These are phyloP conservation scores for Lacerta agilis DNA, from an alignment of 2,797 vertebrate genomes.

Conservation along the genomic window DNA sequence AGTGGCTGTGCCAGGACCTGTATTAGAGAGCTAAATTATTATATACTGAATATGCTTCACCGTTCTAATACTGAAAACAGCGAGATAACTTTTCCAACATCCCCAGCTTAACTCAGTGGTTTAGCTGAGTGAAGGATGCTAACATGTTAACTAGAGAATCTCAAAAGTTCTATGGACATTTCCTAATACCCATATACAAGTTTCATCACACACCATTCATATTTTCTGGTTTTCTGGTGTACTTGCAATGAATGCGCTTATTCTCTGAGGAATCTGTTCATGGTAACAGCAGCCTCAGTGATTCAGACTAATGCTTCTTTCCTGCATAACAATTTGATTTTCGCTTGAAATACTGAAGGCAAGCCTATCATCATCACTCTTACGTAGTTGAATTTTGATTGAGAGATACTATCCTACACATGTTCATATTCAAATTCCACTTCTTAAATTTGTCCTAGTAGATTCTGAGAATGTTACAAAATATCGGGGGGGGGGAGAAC, in stretches of 20 bases:
- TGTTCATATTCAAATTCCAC: too few species aligned
- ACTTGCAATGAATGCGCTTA: background rate
- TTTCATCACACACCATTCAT: background rate
- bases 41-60: background rate
- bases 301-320: too few species aligned
- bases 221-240: background rate
- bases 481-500: too few species aligned
- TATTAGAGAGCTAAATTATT: background rate
- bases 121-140: background rate
- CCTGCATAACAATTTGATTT: background rate
- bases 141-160: background rate
- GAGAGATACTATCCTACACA: too few species aligned
- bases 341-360: background rate
- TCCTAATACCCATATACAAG: background rate
- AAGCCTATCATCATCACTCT: too few species aligned
- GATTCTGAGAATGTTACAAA: too few species aligned
- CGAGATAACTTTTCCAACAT: too few species aligned
- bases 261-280: background rate
- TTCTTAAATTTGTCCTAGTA: too few species aligned
- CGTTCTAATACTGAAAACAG: background rate
- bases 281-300: background rate
- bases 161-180: too few species aligned
- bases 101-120: background rate
- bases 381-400: too few species aligned
- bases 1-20: background rate